phyloP scores from a whole-genome alignment of 23 tunicate genomes.

The Styela clava region DNA sequence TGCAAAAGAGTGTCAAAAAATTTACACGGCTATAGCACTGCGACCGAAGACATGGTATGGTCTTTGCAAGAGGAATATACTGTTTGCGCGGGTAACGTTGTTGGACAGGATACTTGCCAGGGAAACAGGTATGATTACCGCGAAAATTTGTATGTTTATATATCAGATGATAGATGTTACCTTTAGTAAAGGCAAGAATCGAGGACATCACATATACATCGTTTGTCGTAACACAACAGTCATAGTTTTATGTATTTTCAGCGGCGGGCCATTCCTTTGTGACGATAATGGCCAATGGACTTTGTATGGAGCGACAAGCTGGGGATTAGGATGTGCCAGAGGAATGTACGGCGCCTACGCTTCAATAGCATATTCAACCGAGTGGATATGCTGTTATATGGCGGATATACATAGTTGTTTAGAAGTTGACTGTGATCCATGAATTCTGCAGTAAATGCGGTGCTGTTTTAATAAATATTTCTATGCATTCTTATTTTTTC shows the following conservation, averaged over 20 bases:
- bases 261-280: conserved; percentile 23
- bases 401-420: background rate
- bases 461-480: background rate
- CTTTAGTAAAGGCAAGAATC: too few species aligned
- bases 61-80: background rate
- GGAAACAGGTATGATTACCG: conserved; percentile 34
- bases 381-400: conserved; percentile 22
- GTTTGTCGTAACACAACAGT: too few species aligned
- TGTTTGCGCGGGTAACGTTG: conserved; percentile 6
- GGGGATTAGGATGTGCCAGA: background rate
- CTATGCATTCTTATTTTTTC: too few species aligned
- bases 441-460: background rate
- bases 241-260: background rate
- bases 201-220: too few species aligned
- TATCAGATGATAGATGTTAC: too few species aligned
- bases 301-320: conserved; percentile 23
- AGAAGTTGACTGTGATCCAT: conserved; percentile 7
- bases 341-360: conserved; percentile 6
- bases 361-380: background rate
- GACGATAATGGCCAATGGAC: conserved; percentile 15
- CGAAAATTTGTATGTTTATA: too few species aligned
- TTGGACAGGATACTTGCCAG: conserved; percentile 22
- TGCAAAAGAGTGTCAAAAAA: background rate
- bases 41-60: background rate
- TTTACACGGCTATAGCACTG: background rate